Conservation (phyloP, 2,888 invertebrate species). For the Elgonia sp. region DNA sequence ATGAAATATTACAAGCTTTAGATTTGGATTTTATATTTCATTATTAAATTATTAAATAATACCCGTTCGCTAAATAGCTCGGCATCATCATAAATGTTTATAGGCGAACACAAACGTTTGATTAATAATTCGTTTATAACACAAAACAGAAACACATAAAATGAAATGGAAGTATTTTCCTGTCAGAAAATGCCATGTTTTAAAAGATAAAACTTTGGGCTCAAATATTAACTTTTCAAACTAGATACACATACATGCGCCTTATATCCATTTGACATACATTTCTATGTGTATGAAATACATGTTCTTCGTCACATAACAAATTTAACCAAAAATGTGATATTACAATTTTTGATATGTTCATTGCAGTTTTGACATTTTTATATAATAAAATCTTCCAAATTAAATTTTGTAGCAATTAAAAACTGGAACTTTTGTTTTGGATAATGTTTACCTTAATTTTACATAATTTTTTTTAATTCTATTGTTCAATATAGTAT, state of each 20-base stretch:
- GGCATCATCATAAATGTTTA: neutral
- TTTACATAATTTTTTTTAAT: no score
- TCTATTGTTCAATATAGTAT: no score
- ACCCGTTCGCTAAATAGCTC: neutral
- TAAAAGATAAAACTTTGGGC: slow-evolving; percentile 32
- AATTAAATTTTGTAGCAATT: neutral
- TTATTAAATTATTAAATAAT: slow-evolving; percentile 7
- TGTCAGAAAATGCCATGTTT: slow-evolving; percentile 33
- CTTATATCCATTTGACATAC: slow-evolving; percentile 34
- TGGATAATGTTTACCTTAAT: no score
- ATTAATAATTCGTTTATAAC: slow-evolving; percentile 34
- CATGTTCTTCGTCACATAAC: slow-evolving; percentile 2
- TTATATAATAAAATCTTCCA: slow-evolving; percentile 3
- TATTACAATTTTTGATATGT: neutral
- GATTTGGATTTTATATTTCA: slow-evolving; percentile 20
- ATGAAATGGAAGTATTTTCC: neutral
- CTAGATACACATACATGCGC: slow-evolving; percentile 24
- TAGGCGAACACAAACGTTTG: neutral
- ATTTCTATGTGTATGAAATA: slow-evolving; percentile 28
- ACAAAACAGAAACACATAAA: slow-evolving; percentile 17
- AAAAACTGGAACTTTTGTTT: no score
- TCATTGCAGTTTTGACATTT: neutral
- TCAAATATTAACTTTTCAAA: slow-evolving; percentile 54
- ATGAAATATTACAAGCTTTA: neutral
- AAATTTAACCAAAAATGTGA: neutral